Base-by-base conservation (phyloP, 2,113 vertebrate genomes). In the Scomber japonicus region DNA sequence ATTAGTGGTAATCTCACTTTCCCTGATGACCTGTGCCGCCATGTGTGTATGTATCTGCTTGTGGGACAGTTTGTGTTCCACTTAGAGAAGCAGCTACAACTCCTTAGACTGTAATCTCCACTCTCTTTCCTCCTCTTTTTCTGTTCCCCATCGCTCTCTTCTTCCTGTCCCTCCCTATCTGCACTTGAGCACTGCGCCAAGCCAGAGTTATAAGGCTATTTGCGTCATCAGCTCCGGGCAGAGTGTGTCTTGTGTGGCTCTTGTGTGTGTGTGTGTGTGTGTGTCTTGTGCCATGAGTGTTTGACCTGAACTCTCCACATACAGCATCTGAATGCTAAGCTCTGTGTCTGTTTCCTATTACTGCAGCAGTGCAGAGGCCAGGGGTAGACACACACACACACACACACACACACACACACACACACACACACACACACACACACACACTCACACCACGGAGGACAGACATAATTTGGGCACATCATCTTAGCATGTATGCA, bases 191-290 rank as follows among this genome's bases (percentile, higher is more conserved):
- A 11, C 61, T 78, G 70, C 76, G 76, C 63, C 71, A 67, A 83
- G 53, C 57, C 67, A 27, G 60, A 65, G 66, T 78, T 88, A 54
- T 86, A 50, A 78, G 71, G 66, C 80, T 74, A 71, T 89, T 82
- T 90, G 69, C 55, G 55, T 91, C 80, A 85, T 85, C 61, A 78
- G 77, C 77, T 92, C 76, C 53, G 7, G 89, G 61, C 72, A 65
- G 45, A 75, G 63, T 51, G 21, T 70, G 49, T 40, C 12, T 63
- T 64, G 11, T 62, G 31, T 71, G 76, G 55, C 64, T 75, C 56
- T 76, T 56, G 49, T 62, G 19, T 78, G 21, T 21, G 21, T 21
- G 60, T 45, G 53, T 66, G 46, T 44, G 21, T 21, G 60, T 45
- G 53, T 66, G 46, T 44, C 21, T 69, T 63, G 31, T 71, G 56